Percentiles rank a stretch among this genome's conserved stretches.
These are phyloP conservation scores for Maconellicoccus hirsutus DNA, from an alignment of 1,140 invertebrate genomes.

Conservation along the genomic window DNA sequence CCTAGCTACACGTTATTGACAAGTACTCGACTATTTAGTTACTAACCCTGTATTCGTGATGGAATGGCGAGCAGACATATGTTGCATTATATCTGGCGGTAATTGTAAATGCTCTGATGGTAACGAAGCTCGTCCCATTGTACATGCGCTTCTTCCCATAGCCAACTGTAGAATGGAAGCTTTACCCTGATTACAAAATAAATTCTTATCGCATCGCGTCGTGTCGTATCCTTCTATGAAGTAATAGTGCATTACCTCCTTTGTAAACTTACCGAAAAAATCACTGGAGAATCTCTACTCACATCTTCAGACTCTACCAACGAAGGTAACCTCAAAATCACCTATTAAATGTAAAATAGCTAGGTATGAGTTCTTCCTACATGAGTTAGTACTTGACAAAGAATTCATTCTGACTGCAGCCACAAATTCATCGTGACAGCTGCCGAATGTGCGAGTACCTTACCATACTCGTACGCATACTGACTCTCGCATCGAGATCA, in stretches of 20 bases:
- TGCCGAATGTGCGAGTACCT: too few relatives aligned
- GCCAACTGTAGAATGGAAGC: background rate
- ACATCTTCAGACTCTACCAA: constrained; percentile 49
- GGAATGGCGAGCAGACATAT: background rate
- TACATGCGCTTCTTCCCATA: background rate
- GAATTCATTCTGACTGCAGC: too few relatives aligned
- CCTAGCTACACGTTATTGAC: too few relatives aligned
- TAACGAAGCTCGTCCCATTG: background rate
- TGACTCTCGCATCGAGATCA: too few relatives aligned
- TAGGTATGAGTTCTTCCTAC: too few relatives aligned
- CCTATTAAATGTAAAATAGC: constrained; percentile 38
- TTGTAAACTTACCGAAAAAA: constrained; percentile 22
- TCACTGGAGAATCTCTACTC: constrained; percentile 13
- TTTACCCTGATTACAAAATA: constrained; percentile 22
- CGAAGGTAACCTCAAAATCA: constrained; percentile 63
- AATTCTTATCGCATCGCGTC: background rate
- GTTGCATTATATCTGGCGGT: background rate
- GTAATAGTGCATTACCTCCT: too few relatives aligned
- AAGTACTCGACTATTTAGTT: too few relatives aligned
- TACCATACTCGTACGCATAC: too few relatives aligned
- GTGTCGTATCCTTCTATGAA: background rate
- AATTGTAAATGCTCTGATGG: background rate
- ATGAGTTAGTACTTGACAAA: constrained; percentile 7
- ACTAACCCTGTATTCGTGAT: constrained; percentile 1
- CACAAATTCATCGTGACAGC: too few relatives aligned